Percentiles rank a stretch among this genome's conserved stretches.
phyloP scores from a whole-genome alignment of 64 coral and sea anemone genomes.

The Catalaphyllia jardinei region DNA sequence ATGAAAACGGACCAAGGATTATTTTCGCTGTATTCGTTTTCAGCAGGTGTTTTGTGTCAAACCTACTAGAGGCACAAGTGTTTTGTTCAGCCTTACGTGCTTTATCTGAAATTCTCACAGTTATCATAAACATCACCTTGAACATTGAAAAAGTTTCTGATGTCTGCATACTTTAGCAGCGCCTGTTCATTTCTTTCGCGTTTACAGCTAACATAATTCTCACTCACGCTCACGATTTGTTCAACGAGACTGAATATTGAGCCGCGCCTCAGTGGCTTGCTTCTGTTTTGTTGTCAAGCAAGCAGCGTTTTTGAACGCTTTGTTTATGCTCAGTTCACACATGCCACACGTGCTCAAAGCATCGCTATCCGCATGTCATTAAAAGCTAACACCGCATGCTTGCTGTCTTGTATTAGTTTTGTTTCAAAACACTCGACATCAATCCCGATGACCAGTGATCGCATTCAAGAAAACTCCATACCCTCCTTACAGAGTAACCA shows the following conservation, averaged over 20 bases:
- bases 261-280: neutral
- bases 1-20: neutral
- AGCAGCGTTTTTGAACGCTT: neutral
- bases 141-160: neutral
- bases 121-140: slow-evolving; percentile 13
- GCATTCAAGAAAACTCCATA: neutral
- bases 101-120: neutral
- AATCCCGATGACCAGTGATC: neutral
- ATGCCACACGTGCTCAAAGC: slow-evolving; percentile 2
- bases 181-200: neutral
- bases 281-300: neutral
- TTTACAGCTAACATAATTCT: neutral
- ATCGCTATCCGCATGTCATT: slow-evolving; percentile 39
- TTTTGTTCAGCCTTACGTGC: neutral
- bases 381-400: slow-evolving; percentile 35
- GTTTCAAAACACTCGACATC: slow-evolving; percentile 35
- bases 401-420: slow-evolving; percentile 9
- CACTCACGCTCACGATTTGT: neutral
- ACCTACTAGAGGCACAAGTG: neutral
- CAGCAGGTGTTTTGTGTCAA: neutral
- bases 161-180: too few species aligned
- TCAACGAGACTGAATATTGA: neutral
- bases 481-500: neutral
- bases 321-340: slow-evolving; percentile 21
- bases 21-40: neutral